Conservation (phyloP, 2,797 vertebrate genomes). For the Huso huso region DNA sequence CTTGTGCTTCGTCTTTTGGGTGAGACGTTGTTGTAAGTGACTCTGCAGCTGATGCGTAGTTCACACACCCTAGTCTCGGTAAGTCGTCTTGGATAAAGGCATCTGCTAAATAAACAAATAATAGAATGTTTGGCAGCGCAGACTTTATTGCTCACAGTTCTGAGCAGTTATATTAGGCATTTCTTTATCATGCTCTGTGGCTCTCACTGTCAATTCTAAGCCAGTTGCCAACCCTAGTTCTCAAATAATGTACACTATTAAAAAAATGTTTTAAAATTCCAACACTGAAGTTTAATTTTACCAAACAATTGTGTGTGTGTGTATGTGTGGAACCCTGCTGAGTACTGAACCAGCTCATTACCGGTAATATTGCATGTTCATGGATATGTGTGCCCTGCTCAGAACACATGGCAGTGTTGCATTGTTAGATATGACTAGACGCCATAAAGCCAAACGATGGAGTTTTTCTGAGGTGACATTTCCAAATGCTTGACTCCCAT, state of each 20-base stretch:
- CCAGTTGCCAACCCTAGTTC: background rate
- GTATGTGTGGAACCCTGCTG: slow-evolving; percentile 53
- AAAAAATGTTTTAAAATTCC: background rate
- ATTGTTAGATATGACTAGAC: slow-evolving; percentile 13
- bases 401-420: slow-evolving; percentile 11
- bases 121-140: no score
- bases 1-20: no score
- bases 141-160: slow-evolving; percentile 21
- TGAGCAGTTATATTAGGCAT: background rate
- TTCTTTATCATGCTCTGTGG: no score
- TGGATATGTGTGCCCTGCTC: slow-evolving; percentile 22
- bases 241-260: background rate
- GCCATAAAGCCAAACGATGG: slow-evolving; percentile 4
- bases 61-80: no score
- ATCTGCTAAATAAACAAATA: no score
- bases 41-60: no score
- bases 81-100: no score
- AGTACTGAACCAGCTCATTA: slow-evolving; percentile 41
- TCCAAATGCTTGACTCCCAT: slow-evolving; percentile 61
- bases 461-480: slow-evolving; percentile 37
- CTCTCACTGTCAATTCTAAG: no score
- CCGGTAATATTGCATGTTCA: slow-evolving; percentile 56
- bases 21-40: no score
- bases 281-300: background rate
- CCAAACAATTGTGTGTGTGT: background rate